Percentiles rank a stretch among this genome's conserved stretches.
Conservation (phyloP, 2,113 vertebrate genomes). For the Grallaria varia region DNA sequence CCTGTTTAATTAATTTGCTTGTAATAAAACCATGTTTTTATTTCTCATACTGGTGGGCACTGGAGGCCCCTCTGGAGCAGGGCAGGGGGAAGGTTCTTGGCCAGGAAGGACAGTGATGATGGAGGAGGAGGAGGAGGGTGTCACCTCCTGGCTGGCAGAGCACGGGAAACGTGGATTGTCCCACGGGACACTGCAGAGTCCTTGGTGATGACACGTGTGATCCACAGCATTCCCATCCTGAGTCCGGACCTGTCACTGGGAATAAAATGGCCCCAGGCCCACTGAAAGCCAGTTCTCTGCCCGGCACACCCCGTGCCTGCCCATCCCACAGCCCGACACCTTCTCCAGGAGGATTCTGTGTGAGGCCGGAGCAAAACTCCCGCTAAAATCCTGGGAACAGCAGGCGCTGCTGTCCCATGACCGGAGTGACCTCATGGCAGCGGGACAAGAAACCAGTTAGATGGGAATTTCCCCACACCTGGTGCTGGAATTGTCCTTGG, state of each 20-base stretch:
- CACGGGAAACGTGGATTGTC: not conserved
- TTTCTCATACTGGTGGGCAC: too few relatives aligned
- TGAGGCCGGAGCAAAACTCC: not conserved
- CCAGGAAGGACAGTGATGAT: too few relatives aligned
- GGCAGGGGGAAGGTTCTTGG: too few relatives aligned
- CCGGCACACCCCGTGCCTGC: not conserved
- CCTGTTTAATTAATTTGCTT: too few relatives aligned
- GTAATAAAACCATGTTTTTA: not conserved
- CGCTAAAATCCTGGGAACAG: fast-evolving
- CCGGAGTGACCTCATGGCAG: fast-evolving
- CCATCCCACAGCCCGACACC: not conserved
- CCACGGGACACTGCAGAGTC: not conserved
- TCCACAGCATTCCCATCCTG: not conserved
- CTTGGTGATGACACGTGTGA: too few relatives aligned
- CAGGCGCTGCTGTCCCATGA: not conserved
- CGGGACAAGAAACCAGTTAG: not conserved
- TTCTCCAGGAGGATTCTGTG: not conserved
- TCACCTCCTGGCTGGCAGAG: not conserved
- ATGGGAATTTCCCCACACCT: not conserved
- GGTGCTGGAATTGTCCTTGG: not conserved
- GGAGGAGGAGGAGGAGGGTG: not conserved
- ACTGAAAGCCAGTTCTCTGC: not conserved
- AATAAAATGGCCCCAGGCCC: not conserved
- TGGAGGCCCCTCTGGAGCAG: too few relatives aligned
- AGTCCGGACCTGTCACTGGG: not conserved